Base-by-base conservation (phyloP, 2,888 invertebrate genomes). In the Trichogramma dendrolimi region DNA sequence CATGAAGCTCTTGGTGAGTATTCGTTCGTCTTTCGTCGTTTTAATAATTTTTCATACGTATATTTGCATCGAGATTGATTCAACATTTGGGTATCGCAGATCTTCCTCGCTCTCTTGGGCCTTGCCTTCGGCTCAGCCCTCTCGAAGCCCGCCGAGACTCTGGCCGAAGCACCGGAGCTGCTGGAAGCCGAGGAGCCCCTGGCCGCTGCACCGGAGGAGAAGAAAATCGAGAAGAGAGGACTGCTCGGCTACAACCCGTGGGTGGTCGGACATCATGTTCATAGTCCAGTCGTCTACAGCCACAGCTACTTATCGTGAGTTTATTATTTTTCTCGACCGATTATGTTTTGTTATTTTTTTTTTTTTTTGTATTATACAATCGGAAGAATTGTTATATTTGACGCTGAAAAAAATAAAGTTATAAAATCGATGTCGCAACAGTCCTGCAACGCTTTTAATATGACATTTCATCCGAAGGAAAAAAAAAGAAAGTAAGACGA, bases 181-280 rank as follows among this genome's bases (percentile, higher is more conserved):
- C 56, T 39, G 7, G 62, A 54, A 7, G 4, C 50, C 2, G 56
- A 49, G 7, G 53, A 53, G 4, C 44, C 14, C 0, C 46, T 8
- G 4, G 58, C 55, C 4, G 10, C 5, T 1, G 50, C 42, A 10
- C 46, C 55, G 1, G 60, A 57, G 6, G 55, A 64, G 1, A 64
- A 61, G 27, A 67, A 53, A 42, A 7, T 67, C 1, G 61, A 60
- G 8, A 67, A 67, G 41, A 60, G 67, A 40, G 64, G 67, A 46
- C 10, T 7, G 27, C 38, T 54, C 10, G 65, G 66, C 14, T 60
- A 54, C 55, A 61, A 44, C n/a, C 57, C 58, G 0, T 39, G 39
- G 4, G 61, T 63, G 66, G 1, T 52, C 4, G 3, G 49, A 53
- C 11, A 42, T 57, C 8, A 39, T 48, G 49, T 55, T 6, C 56